A percentile compares a stretch with the other conserved stretches of the same genome.
Conservation (phyloP, 2,113 vertebrate genomes). For the Bubo blakistoni region DNA sequence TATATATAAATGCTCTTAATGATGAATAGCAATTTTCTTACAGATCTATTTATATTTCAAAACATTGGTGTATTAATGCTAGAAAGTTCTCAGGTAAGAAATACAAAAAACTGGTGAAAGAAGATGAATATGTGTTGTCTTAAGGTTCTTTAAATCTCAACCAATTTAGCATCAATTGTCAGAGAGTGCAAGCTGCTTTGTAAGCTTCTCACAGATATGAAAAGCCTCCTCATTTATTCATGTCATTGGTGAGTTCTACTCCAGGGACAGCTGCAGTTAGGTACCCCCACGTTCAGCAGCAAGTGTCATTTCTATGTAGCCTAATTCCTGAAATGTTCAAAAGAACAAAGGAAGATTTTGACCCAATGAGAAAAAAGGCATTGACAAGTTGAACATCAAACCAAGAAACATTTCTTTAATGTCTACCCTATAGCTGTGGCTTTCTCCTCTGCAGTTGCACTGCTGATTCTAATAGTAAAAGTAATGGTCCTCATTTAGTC, state of each 20-base stretch:
- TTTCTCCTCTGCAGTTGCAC: slow-evolving; percentile 18
- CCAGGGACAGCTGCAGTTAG: background rate
- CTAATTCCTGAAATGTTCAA: slow-evolving; percentile 14
- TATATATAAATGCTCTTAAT: background rate
- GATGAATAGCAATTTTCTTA: background rate
- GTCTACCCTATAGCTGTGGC: background rate
- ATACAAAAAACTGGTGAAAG: background rate
- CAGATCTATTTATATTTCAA: background rate
- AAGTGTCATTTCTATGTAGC: slow-evolving; percentile 6
- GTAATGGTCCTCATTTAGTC: slow-evolving; percentile 5
- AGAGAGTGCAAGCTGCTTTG: background rate
- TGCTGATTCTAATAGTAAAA: slow-evolving; percentile 41
- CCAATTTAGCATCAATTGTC: background rate
- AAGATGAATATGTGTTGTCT: background rate
- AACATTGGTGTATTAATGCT: background rate
- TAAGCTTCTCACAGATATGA: background rate
- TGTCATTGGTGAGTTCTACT: background rate
- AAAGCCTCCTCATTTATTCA: background rate
- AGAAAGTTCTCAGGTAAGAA: background rate
- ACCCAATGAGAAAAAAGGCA: background rate
- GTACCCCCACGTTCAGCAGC: background rate
- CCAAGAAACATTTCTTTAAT: slow-evolving; percentile 60
- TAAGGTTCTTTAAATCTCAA: background rate
- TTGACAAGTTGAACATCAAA: slow-evolving; percentile 42
- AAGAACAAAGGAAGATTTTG: slow-evolving; percentile 57